phyloP scores from a whole-genome alignment of 37 sponge, comb jelly and placozoan genomes.

The Mnemiopsis leidyi region DNA sequence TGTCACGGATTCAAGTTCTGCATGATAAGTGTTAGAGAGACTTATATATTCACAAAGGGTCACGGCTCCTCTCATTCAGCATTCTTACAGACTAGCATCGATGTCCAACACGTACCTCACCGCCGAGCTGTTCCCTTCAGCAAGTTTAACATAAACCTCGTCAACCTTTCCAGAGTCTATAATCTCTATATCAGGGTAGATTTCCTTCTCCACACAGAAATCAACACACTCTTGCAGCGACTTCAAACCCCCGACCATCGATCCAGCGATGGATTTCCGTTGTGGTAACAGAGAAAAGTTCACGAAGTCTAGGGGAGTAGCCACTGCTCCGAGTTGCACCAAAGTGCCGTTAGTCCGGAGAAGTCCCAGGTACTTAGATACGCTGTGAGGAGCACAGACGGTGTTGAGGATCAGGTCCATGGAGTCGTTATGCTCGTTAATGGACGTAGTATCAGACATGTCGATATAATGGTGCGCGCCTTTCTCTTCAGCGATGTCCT shows the following conservation, averaged over 20 bases:
- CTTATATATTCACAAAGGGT: no score
- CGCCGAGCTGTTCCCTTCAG: neutral
- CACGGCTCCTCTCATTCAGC: no score
- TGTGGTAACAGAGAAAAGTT: neutral
- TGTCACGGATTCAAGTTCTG: no score
- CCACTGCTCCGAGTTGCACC: neutral
- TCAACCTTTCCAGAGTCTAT: neutral
- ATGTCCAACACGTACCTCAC: neutral
- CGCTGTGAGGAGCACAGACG: neutral
- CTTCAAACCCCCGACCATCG: constrained; percentile 11
- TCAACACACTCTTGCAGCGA: neutral
- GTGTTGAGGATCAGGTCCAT: constrained; percentile 37
- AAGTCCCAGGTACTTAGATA: neutral
- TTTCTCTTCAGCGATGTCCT: neutral
- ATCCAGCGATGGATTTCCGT: neutral
- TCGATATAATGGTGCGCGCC: neutral
- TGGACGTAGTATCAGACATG: neutral
- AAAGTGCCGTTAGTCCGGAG: neutral
- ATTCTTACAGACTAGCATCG: neutral
- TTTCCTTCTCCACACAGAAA: neutral
- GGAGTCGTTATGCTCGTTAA: neutral
- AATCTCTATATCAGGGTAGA: constrained; percentile 22
- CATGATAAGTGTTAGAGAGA: no score
- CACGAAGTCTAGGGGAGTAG: neutral
- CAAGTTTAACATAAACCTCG: neutral